These are phyloP conservation scores for Diplodus puntazzo DNA, from an alignment of 2,797 vertebrate species.

Conservation along the genomic window DNA sequence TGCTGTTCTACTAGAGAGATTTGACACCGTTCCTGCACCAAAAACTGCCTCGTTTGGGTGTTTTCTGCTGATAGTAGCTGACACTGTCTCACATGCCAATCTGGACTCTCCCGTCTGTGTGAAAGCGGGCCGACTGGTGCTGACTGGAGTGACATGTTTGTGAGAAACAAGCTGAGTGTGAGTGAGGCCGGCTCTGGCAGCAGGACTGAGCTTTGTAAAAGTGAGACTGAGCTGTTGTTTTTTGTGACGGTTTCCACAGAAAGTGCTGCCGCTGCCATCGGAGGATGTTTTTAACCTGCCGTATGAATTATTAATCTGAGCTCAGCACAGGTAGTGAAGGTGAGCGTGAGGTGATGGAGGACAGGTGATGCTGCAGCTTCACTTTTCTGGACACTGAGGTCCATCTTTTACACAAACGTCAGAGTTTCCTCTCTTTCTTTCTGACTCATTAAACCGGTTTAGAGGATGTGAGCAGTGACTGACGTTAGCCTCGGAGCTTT, in stretches of 20 bases:
- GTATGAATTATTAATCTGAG: conserved; percentile 32
- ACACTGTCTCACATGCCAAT: conserved; percentile 25
- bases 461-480: neutral
- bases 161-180: conserved; percentile 7
- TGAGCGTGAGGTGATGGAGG: conserved; percentile 28
- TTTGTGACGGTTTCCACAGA: conserved; percentile 15
- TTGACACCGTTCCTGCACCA: conserved; percentile 15
- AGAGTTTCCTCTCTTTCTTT: neutral
- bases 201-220: conserved; percentile 23
- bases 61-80: conserved; percentile 19
- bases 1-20: conserved; percentile 15
- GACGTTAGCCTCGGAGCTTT: neutral
- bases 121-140: conserved; percentile 36
- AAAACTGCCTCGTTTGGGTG: neutral
- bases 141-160: conserved; percentile 1
- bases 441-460: neutral
- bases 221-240: conserved; percentile 20
- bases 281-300: conserved; percentile 17
- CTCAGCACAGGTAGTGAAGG: conserved; percentile 9
- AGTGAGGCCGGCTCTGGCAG: conserved; percentile 24
- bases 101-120: conserved; percentile 13
- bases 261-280: conserved; percentile 16
- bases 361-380: conserved; percentile 27
- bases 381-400: conserved; percentile 20
- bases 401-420: neutral